phyloP scores from a whole-genome alignment of 2,113 vertebrate genomes.

The Myotis yumanensis region DNA sequence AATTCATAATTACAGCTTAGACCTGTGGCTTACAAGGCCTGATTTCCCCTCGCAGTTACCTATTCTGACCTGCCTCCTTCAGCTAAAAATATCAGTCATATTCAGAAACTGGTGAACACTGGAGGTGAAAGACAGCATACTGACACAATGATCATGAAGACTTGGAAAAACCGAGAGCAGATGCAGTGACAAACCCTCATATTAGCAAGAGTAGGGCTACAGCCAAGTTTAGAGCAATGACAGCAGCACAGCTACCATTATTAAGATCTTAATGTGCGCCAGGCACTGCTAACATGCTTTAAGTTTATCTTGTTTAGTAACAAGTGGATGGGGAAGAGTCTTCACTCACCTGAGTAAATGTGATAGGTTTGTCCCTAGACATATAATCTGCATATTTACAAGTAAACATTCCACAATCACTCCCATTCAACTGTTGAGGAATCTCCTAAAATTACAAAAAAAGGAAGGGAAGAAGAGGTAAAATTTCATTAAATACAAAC shows the following conservation, averaged over 20 bases:
- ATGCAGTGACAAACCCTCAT: background rate
- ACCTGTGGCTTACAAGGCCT: background rate
- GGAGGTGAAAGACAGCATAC: background rate
- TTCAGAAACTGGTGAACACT: background rate
- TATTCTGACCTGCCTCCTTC: background rate
- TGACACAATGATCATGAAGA: background rate
- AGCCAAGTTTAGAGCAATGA: background rate
- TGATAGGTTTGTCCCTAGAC: conserved; percentile 87
- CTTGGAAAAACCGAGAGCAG: background rate
- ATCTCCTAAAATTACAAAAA: conserved; percentile 87
- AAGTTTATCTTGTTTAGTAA: background rate
- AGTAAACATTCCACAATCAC: conserved; percentile 94
- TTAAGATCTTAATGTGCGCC: background rate
- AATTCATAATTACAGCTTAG: background rate
- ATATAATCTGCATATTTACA: conserved; percentile 96
- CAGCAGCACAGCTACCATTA: background rate
- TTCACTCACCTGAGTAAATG: conserved; percentile 90
- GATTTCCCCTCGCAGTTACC: background rate
- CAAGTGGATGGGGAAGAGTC: background rate
- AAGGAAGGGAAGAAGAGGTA: background rate
- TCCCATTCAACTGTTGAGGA: conserved; percentile 93
- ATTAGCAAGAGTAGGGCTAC: background rate
- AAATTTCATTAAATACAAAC: conserved; percentile 18
- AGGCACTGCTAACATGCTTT: background rate
- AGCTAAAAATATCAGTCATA: background rate